Conservation (phyloP, 1,140 invertebrate species). For the Ericerus pela region DNA sequence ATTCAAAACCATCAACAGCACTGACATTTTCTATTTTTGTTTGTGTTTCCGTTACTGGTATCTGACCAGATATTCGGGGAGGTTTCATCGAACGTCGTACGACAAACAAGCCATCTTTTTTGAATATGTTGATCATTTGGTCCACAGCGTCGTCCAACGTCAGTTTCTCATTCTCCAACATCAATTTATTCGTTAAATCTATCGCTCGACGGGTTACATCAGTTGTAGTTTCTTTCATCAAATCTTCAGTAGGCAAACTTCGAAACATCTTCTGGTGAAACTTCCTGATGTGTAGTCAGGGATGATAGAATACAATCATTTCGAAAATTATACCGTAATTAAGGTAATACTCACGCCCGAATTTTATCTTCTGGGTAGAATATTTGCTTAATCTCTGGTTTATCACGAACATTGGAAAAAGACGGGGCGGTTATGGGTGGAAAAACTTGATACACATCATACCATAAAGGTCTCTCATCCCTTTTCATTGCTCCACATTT, state of each 20-base stretch:
- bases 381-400: slow-evolving; percentile 46
- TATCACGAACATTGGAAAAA: slow-evolving; percentile 44
- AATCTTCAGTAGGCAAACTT: no score
- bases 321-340: no score
- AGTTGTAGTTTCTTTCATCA: not conserved
- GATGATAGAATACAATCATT: no score
- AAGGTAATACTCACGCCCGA: slow-evolving; percentile 38
- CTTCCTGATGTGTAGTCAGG: no score
- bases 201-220: not conserved
- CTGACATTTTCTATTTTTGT: no score
- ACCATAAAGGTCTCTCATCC: slow-evolving; percentile 76
- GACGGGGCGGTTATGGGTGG: slow-evolving; percentile 65
- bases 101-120: no score
- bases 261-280: no score
- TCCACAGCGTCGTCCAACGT: not conserved
- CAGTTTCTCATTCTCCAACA: not conserved
- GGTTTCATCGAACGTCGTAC: no score
- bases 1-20: no score
- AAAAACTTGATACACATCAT: slow-evolving; percentile 69
- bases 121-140: not conserved
- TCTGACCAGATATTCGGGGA: no score
- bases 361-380: slow-evolving; percentile 74
- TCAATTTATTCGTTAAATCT: not conserved
- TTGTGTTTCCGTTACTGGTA: no score
- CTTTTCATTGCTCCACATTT: slow-evolving; percentile 53